These are phyloP conservation scores for Therioaphis trifolii DNA, from an alignment of 2,888 invertebrate species.

Conservation along the genomic window DNA sequence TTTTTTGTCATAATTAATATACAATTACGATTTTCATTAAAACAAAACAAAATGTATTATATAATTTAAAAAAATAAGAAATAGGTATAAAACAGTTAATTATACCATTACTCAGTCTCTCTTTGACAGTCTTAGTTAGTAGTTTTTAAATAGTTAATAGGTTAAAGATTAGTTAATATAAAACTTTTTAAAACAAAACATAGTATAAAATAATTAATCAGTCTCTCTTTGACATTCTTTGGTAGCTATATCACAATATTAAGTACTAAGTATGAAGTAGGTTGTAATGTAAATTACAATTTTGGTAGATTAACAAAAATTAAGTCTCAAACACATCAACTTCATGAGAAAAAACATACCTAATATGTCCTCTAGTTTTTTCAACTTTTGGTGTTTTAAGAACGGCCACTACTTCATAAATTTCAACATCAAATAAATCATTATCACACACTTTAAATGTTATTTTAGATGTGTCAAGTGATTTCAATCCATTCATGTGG, in stretches of 20 bases:
- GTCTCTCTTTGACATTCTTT: too few relatives aligned
- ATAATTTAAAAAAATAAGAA: background rate
- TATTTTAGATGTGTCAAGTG: background rate
- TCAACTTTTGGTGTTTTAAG: too few relatives aligned
- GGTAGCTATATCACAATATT: too few relatives aligned
- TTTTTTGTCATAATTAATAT: background rate
- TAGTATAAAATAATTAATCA: too few relatives aligned
- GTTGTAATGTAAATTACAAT: slow-evolving; percentile 1
- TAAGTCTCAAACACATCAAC: slow-evolving; percentile 1
- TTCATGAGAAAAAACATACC: background rate
- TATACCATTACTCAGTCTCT: too few relatives aligned
- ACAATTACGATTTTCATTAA: background rate
- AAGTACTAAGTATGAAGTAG: too few relatives aligned
- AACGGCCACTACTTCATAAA: background rate
- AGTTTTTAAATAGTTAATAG: too few relatives aligned
- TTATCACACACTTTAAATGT: background rate
- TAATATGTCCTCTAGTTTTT: slow-evolving; percentile 11
- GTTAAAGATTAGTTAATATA: too few relatives aligned
- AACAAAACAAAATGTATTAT: slow-evolving; percentile 14
- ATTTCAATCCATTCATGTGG: too few relatives aligned
- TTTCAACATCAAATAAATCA: slow-evolving; percentile 6
- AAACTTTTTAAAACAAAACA: too few relatives aligned
- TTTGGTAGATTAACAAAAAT: background rate
- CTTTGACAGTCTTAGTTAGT: too few relatives aligned
- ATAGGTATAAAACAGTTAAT: background rate